phyloP scores from a whole-genome alignment of 2,797 vertebrate species.

The Phataginus tetradactyla region DNA sequence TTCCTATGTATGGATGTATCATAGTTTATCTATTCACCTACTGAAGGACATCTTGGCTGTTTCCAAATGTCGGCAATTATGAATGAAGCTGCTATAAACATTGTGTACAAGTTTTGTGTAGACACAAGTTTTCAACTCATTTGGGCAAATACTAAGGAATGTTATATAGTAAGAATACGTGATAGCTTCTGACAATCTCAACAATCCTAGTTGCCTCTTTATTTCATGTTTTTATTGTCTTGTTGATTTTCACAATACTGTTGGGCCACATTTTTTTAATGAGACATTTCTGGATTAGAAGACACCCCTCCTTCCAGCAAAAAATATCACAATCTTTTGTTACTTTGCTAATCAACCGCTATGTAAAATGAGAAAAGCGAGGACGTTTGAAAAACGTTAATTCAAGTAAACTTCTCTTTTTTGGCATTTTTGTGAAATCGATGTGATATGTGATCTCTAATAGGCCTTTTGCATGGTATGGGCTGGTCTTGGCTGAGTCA shows the following conservation, averaged over 20 bases:
- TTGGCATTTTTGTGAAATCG: neutral
- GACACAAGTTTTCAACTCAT: neutral
- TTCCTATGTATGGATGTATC: neutral
- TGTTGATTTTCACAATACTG: neutral
- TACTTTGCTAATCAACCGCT: neutral
- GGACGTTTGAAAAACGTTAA: neutral
- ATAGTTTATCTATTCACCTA: neutral
- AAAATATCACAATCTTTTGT: neutral
- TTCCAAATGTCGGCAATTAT: neutral
- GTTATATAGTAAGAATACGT: neutral
- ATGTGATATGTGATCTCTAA: neutral
- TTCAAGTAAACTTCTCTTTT: neutral
- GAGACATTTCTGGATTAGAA: neutral
- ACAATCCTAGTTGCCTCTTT: neutral
- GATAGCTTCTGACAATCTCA: neutral
- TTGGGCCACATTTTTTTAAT: neutral
- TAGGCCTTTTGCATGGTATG: neutral
- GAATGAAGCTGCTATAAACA: neutral
- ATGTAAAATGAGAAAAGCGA: neutral
- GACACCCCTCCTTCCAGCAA: neutral
- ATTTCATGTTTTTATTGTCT: neutral
- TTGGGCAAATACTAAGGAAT: neutral
- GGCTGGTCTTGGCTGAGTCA: neutral
- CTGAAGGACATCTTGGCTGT: neutral
- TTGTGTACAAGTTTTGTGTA: neutral